Base-by-base conservation (phyloP, 2,797 vertebrate species). In the Zalophus californianus region DNA sequence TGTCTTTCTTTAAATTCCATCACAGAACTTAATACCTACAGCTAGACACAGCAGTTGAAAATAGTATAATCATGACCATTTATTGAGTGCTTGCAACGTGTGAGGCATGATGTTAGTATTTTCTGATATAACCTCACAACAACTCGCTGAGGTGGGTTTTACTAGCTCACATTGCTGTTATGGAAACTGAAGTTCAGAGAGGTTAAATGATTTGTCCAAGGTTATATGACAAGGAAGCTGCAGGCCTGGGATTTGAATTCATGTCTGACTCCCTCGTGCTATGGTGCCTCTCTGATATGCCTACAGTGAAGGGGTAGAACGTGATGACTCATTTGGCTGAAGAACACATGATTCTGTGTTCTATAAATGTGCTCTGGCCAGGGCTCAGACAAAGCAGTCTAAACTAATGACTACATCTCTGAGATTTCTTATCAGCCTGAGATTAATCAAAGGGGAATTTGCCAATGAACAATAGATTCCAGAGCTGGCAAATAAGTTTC, bases 341-440 rank as follows among this genome's bases (percentile, higher is more conserved):
- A 82, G 78, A 90, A 86, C 4, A 52, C 20, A 15, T 0, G 60
- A 79, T 70, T 88, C 50, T 62, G 7, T 87, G 16, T 62, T 87
- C n/a, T 72, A 58, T 75, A 62, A 70, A 70, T 68, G 23, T 64
- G 50, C n/a, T 32, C 35, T 25, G 70, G 54, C 60, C 20, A 73
- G 66, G 48, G 66, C 41, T 94, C 80, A n/a, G 72, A 54, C 35
- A 73, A 79, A 93, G 32, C 72, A 70, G 27, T 75, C 50, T 58
- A 80, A 29, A 80, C 16, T 32, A 38, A 54, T n/a, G 44, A 87
- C 58, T 68, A 14, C 3, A 48, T 78, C 82, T 75, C 41, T 60
- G 80, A 73, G 41, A 66, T 89, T 78, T 92, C 96, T 95, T 87
- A 89, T n/a, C 41, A 66, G 70, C 23, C 50, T 56, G 20, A 87